These are phyloP conservation scores for Enhydra lutris DNA, from an alignment of 2,113 vertebrate genomes.

Conservation along the genomic window DNA sequence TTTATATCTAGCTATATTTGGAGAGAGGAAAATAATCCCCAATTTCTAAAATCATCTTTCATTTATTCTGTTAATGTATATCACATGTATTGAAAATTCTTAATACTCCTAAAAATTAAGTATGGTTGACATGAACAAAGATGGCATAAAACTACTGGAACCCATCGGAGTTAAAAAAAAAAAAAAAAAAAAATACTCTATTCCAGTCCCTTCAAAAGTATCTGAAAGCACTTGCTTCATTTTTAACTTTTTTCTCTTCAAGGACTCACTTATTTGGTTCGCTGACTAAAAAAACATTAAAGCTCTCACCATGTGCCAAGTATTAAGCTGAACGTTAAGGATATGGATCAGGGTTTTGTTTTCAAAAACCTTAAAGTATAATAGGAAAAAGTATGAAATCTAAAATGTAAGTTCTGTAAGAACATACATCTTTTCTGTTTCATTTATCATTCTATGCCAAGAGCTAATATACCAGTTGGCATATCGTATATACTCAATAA, in stretches of 20 bases:
- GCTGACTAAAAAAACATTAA: slow-evolving; percentile 4
- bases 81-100: slow-evolving; percentile 16
- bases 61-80: slow-evolving; percentile 1
- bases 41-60: slow-evolving; percentile 44
- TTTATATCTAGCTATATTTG: not conserved
- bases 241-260: slow-evolving; percentile 13
- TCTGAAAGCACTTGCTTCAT: not conserved
- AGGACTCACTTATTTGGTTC: slow-evolving; percentile 13
- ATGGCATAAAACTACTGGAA: not conserved
- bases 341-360: not conserved
- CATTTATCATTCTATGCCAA: not conserved
- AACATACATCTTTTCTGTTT: not conserved
- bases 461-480: not conserved
- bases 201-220: not conserved
- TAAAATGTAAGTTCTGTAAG: not conserved
- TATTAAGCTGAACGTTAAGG: not conserved
- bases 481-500: not conserved
- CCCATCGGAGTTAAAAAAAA: not conserved
- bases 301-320: not conserved
- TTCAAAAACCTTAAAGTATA: not conserved
- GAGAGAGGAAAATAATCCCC: not conserved
- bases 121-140: not conserved
- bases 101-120: not conserved
- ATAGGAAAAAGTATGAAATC: not conserved
- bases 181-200: not conserved